Percentiles rank a stretch among this genome's conserved stretches.
Conservation (phyloP, 2,888 invertebrate genomes). For the Acronicta alni region DNA sequence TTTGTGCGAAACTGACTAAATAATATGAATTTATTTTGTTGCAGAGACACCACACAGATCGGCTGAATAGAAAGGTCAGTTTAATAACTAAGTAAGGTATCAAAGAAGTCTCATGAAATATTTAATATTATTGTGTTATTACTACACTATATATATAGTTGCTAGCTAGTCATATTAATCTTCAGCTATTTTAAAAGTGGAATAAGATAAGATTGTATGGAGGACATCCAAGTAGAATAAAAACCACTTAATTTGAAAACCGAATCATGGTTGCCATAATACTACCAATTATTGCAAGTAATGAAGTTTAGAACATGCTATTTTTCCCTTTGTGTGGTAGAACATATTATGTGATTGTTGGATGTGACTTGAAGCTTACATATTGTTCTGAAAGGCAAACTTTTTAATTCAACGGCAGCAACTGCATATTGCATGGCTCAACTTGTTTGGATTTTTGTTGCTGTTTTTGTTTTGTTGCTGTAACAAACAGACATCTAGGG, state of each 20-base stretch:
- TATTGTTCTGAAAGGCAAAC: not conserved
- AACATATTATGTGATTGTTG: not conserved
- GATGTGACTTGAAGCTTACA: not conserved
- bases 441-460: not conserved
- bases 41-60: slow-evolving; percentile 46
- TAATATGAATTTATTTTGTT: slow-evolving; percentile 53
- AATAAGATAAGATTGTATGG: no score
- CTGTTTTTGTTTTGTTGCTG: not conserved
- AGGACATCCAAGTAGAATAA: no score
- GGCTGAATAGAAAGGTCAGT: slow-evolving; percentile 54
- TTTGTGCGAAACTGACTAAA: slow-evolving; percentile 29
- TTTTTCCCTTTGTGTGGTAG: no score
- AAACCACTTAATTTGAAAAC: no score
- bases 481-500: not conserved
- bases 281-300: no score
- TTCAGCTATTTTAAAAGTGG: no score
- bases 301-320: no score
- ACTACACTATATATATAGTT: no score
- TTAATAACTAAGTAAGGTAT: slow-evolving; percentile 12
- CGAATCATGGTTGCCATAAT: no score
- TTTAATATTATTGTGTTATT: no score
- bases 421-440: not conserved
- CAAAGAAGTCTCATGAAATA: slow-evolving; percentile 22
- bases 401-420: not conserved
- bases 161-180: no score